These are phyloP conservation scores for Drosophila littoralis DNA, from an alignment of 1,140 invertebrate genomes.

Conservation along the genomic window DNA sequence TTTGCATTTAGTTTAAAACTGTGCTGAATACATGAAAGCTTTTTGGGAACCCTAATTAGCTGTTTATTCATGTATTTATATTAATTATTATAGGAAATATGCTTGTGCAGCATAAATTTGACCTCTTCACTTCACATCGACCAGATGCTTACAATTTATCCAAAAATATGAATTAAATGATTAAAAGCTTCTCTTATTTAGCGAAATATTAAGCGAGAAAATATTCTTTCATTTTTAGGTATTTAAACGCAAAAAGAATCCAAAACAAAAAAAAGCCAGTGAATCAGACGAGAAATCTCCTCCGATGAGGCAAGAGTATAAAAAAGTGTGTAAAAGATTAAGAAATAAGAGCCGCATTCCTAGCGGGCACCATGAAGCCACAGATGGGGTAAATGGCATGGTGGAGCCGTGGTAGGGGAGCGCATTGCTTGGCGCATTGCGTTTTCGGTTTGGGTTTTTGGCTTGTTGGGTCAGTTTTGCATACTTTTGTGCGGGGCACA, in stretches of 20 bases:
- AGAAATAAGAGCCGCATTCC: conserved; percentile 22
- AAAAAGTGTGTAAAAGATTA: neutral
- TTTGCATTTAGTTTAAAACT: conserved; percentile 1
- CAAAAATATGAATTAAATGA: no score
- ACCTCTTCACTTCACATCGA: no score
- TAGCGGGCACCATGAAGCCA: conserved; percentile 15
- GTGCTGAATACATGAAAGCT: neutral
- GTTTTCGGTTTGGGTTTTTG: conserved; percentile 11
- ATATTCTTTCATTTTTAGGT: no score
- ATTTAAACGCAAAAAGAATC: neutral
- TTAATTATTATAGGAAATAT: no score
- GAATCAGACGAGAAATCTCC: neutral
- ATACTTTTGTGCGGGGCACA: conserved; percentile 67
- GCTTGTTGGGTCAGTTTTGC: conserved; percentile 59
- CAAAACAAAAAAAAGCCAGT: no score
- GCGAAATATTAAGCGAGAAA: no score
- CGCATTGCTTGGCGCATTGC: conserved; percentile 7
- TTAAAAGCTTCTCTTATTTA: no score
- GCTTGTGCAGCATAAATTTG: no score
- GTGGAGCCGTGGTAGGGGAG: neutral
- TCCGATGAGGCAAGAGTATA: neutral
- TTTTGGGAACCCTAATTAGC: no score
- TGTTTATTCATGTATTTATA: no score
- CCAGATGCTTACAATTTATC: no score
- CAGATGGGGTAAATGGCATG: neutral